Base-by-base conservation (phyloP, 2,113 vertebrate genomes). In the Gallinago paraguaiae region DNA sequence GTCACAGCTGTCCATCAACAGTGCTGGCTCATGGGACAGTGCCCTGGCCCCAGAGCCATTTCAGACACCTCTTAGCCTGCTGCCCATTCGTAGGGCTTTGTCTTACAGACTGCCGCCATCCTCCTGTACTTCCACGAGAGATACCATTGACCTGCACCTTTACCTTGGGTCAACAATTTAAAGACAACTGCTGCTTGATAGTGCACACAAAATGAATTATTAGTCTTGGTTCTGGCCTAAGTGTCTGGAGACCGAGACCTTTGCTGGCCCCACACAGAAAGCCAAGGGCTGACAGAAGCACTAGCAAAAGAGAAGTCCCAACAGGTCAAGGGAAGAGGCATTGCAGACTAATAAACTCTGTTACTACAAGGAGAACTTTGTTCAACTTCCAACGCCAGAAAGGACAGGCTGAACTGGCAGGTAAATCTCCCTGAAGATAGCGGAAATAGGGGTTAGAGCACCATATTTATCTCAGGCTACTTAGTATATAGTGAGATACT, bases 391-490 rank as follows among this genome's bases (percentile, higher is more conserved):
- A 64, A 68, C 86, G 71, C 33, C 60, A n/a, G 76, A 83, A 94
- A 64, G 76, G 60, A 74, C 69, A 90, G 56, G 27, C 64, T 45
- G 64, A 80, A 78, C 43, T 92, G 85, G 51, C 85, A 90, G 72
- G 85, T 88, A 96, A 96, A 93, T 93, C 90, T 93, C 92, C 33
- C 80, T 88, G 80, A 86, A 92, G 87, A 75, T 19, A 83, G 85
- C 2, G 17, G 72, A 90, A 86, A 90, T 68, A 60, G 84, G 87
- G 82, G 65, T 70, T 76, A 88, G 78, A 90, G 39, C 37, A 86
- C 67, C 48, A 13, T 88, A 68, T 78, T 94, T 78, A 75, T 84
- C 71, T 71, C 68, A 33, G 57, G 33, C 68, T 93, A 83, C 68
- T 90, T 90, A 86, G 56, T 81, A 86, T 82, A 83, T 83, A 64